Percentiles rank a stretch among this genome's conserved stretches.
These are phyloP conservation scores for Odocoileus hemionus DNA, from an alignment of 2,113 vertebrate genomes.

Conservation along the genomic window DNA sequence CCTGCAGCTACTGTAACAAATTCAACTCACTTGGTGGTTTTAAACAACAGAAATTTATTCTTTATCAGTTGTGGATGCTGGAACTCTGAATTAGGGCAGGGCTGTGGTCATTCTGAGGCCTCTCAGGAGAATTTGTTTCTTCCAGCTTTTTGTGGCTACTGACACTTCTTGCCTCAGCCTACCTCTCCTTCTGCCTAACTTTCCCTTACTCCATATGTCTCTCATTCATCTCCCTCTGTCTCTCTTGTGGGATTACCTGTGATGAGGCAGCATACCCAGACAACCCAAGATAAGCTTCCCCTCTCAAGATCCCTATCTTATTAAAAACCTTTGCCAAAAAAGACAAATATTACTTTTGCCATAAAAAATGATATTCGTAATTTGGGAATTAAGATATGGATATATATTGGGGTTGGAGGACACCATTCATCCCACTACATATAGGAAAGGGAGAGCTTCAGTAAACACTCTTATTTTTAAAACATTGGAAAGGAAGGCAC, in stretches of 20 bases:
- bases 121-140: not conserved
- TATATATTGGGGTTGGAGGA: not conserved
- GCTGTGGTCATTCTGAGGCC: not conserved
- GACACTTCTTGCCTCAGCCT: not conserved
- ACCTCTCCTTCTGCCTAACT: not conserved
- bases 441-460: accelerated
- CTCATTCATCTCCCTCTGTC: not conserved
- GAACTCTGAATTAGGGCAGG: not conserved
- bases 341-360: not conserved
- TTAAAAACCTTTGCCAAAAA: not conserved
- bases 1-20: not conserved
- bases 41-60: not conserved
- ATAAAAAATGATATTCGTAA: not conserved
- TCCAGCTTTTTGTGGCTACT: not conserved
- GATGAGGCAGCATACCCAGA: accelerated
- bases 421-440: not conserved
- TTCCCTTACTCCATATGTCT: not conserved
- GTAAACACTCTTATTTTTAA: not conserved
- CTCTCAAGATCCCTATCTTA: not conserved
- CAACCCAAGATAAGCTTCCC: not conserved
- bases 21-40: not conserved
- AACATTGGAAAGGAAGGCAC: not conserved
- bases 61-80: not conserved
- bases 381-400: not conserved
- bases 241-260: not conserved